These are phyloP conservation scores for Drosophila paulistorum DNA, from an alignment of 1,140 invertebrate genomes.

Conservation along the genomic window DNA sequence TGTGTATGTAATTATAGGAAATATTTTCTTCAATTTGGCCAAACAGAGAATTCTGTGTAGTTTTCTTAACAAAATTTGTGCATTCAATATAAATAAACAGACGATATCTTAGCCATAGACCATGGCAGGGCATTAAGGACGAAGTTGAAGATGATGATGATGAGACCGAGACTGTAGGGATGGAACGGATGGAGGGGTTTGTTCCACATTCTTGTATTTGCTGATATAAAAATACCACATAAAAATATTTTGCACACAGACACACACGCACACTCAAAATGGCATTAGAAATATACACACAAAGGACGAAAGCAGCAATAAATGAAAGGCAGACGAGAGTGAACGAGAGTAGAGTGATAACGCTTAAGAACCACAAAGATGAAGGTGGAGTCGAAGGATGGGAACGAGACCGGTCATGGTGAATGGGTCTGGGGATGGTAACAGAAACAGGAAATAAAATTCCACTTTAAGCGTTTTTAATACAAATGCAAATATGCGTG, in stretches of 20 bases:
- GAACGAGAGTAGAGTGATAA: conserved; percentile 16
- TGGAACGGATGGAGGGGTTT: neutral
- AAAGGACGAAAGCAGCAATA: conserved; percentile 47
- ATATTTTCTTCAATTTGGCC: neutral
- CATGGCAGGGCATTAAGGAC: neutral
- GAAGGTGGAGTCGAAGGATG: neutral
- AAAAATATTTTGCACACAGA: conserved; percentile 57
- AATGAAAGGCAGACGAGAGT: conserved; percentile 25
- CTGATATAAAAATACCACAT: conserved; percentile 66
- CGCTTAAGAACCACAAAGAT: conserved; percentile 28
- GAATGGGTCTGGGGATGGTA: conserved; percentile 30
- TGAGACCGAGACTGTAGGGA: neutral
- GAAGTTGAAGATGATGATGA: neutral
- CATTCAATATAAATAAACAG: conserved; percentile 1
- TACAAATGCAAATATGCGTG: conserved; percentile 70
- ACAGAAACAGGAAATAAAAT: conserved; percentile 78
- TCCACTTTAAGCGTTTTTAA: conserved; percentile 79
- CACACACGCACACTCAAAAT: conserved; percentile 58
- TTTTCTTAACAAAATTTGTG: neutral
- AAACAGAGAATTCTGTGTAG: neutral
- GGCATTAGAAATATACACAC: conserved; percentile 72
- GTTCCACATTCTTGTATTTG: conserved; percentile 34
- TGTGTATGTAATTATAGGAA: neutral
- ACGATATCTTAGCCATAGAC: conserved; percentile 3
- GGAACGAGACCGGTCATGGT: neutral